Conservation (phyloP, 2,888 invertebrate species). For the Stenodera caucasica region DNA sequence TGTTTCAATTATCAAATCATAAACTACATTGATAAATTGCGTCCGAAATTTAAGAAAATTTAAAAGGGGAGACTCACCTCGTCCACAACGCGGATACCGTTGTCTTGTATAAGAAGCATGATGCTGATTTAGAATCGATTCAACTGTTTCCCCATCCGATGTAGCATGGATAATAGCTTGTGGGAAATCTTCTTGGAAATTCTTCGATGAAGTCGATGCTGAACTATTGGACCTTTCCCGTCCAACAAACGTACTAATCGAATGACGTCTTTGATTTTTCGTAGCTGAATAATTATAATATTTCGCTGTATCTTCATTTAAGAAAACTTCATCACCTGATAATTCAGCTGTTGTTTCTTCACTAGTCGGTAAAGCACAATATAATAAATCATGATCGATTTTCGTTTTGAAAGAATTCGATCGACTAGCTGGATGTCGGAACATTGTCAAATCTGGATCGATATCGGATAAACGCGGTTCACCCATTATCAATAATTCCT, state of each 20-base stretch:
- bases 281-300: constrained; percentile 60
- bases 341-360: constrained; percentile 45
- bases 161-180: constrained; percentile 45
- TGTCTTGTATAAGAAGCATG: constrained; percentile 54
- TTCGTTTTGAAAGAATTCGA: constrained; percentile 46
- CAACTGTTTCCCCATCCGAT: constrained; percentile 37
- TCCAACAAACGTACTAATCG: constrained; percentile 67
- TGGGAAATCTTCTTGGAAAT: constrained; percentile 50
- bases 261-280: constrained; percentile 63
- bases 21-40: constrained; percentile 42
- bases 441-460: constrained; percentile 58
- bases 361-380: constrained; percentile 46
- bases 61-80: constrained; percentile 44
- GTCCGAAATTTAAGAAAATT: constrained; percentile 23
- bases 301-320: constrained; percentile 57
- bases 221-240: constrained; percentile 51
- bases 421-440: constrained; percentile 46
- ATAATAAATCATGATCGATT: constrained; percentile 41
- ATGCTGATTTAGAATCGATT: constrained; percentile 48
- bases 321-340: constrained; percentile 62
- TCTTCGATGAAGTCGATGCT: constrained; percentile 44
- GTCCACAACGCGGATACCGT: constrained; percentile 49
- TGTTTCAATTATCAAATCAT: constrained; percentile 44
- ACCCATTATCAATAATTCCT: constrained; percentile 68
- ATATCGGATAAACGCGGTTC: constrained; percentile 72